Evolutionary conservation across 1,140 invertebrate genomes (phyloP), one percentile per base, ranked within the genome.

Genomic region (Aethina tumida): DNA sequence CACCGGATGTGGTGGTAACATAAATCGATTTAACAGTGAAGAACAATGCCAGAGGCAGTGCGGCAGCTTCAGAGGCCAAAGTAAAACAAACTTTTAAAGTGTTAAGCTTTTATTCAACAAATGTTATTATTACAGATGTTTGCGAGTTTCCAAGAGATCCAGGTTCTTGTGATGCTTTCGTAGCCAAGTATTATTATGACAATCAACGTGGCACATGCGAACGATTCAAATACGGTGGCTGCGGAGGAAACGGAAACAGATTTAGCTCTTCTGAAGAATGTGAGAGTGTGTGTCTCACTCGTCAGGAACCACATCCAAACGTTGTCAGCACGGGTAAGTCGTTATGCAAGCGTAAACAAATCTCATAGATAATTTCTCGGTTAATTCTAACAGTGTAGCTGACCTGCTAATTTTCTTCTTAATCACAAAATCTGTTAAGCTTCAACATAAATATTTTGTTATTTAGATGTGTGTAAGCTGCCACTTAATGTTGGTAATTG

Each of bases 41-140:
- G 87, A 92, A 56, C 79, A 84, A 35, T 93, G 89, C 55, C 75
- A 87, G 55, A 65, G 84, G 43, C 70, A 77, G 18, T 91, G 87
- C 51, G 82, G 86, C 33, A 57, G 59, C 25, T 85, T 81, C 64
- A 68, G 69, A 48, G 73, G 71, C 45, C 67, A 82, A 59, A 81
- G 84, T 85, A 62, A 65, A 64, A 52, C n/a, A n/a, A 7, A 16
- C 30, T 31, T 17, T 14, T 32, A 19, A 35, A 35, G 4, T 2
- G 10, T 18, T 4, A 19, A 32, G 3, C 12, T n/a, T 32, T 13
- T 31, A 31, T 4, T 16, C 15, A 4, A 3, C 15, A 31, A 31
- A 32, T 43, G 45, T 45, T 35, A 24, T 26, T 36, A 41, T 58
- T 52, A 39, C 50, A 75, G 73, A 77, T 53, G 69, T 77, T 3